phyloP scores from a whole-genome alignment of 2,113 vertebrate species.

The Menura novaehollandiae region DNA sequence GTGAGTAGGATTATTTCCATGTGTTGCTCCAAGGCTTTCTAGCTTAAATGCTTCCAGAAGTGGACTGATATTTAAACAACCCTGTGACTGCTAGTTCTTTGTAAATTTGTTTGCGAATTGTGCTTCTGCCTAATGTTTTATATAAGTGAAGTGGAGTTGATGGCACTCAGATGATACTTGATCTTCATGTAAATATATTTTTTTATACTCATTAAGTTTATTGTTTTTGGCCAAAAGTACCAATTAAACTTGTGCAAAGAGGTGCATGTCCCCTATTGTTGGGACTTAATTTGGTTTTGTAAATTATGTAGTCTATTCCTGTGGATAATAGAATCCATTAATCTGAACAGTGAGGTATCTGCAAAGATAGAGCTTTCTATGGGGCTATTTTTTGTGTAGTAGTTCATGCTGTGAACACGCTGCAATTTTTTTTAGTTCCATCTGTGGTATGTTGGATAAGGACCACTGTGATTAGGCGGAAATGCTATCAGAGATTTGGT shows the following conservation, averaged over 20 bases:
- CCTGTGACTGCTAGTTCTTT: neutral
- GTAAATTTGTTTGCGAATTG: neutral
- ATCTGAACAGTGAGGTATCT: neutral
- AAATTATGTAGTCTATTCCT: neutral
- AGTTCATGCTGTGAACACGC: neutral
- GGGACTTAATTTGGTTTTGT: neutral
- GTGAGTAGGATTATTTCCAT: constrained; percentile 44
- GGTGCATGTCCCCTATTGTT: neutral
- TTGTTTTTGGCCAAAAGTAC: neutral
- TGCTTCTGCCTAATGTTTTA: neutral
- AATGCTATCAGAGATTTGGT: neutral
- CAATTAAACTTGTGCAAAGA: neutral
- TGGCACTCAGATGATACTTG: neutral
- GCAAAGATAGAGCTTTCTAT: neutral
- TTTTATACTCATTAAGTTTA: neutral
- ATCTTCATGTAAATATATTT: neutral
- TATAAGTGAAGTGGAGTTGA: neutral
- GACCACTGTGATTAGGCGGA: neutral
- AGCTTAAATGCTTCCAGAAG: neutral
- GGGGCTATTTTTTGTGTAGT: neutral
- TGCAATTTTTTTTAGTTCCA: neutral
- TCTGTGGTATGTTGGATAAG: neutral
- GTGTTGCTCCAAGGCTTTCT: neutral
- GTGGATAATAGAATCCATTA: neutral
- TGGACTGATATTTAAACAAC: neutral